phyloP scores from a whole-genome alignment of 1,140 invertebrate species.

The Cydia fagiglandana region DNA sequence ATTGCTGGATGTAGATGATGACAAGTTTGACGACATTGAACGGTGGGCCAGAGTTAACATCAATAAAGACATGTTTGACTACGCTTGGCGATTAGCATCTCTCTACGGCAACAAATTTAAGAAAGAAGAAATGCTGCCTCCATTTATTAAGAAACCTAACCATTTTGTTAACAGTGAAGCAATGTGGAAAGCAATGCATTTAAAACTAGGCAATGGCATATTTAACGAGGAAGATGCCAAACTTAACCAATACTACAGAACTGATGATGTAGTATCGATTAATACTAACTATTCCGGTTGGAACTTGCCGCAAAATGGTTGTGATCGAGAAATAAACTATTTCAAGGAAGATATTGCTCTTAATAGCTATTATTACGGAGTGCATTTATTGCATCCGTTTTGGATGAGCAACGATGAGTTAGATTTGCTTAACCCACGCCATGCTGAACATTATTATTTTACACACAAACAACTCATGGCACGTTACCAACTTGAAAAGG shows the following conservation, averaged over 20 bases:
- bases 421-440: slow-evolving; percentile 79
- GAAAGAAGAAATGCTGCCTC: slow-evolving; percentile 48
- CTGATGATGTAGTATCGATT: slow-evolving; percentile 54
- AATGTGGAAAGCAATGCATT: slow-evolving; percentile 56
- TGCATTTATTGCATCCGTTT: slow-evolving; percentile 84
- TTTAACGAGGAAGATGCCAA: slow-evolving; percentile 47
- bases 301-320: slow-evolving; percentile 73
- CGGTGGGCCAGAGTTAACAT: slow-evolving; percentile 54
- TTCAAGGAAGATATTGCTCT: slow-evolving; percentile 86
- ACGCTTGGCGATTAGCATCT: slow-evolving; percentile 49
- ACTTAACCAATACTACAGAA: slow-evolving; percentile 54
- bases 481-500: slow-evolving; percentile 84
- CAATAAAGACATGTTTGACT: slow-evolving; percentile 60
- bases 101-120: slow-evolving; percentile 42
- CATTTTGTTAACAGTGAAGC: slow-evolving; percentile 66
- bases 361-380: slow-evolving; percentile 86
- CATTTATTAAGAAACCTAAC: slow-evolving; percentile 62
- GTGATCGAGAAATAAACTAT: slow-evolving; percentile 84
- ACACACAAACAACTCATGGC: slow-evolving; percentile 81
- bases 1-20: slow-evolving; percentile 43
- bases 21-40: slow-evolving; percentile 40
- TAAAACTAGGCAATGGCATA: slow-evolving; percentile 53
- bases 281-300: slow-evolving; percentile 80
- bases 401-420: slow-evolving; percentile 81
- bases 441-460: slow-evolving; percentile 81